Evolutionary conservation across 2,888 invertebrate species (phyloP).

Genomic region (Mythimna impura): DNA sequence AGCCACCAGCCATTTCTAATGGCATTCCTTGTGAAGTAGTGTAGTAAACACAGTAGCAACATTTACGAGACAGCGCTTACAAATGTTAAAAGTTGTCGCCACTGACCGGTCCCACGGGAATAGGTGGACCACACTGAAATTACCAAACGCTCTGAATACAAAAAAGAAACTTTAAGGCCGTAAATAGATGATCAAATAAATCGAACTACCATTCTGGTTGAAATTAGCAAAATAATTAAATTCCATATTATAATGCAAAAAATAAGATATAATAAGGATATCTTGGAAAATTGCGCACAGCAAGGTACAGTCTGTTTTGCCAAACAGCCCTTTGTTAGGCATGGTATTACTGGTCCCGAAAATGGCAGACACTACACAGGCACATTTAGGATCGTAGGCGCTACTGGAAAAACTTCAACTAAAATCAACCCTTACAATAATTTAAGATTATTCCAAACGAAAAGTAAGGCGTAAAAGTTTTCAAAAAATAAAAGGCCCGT

Average conservation of each 20-base stretch:
- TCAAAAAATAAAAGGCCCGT: too few species aligned
- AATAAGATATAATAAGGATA: background rate
- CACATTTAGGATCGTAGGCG: background rate
- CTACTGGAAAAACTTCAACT: background rate
- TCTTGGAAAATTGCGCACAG: background rate
- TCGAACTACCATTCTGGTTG: background rate
- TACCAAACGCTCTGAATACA: conserved; percentile 45
- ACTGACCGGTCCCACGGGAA: conserved; percentile 87
- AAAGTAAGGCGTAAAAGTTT: background rate
- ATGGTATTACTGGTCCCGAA: too few species aligned
- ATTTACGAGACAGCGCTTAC: conserved; percentile 81
- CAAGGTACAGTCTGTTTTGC: background rate
- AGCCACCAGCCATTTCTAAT: conserved; percentile 7
- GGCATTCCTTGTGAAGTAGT: background rate
- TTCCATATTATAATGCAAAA: too few species aligned
- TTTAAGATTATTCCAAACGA: background rate
- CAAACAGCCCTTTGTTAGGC: too few species aligned
- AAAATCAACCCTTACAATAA: background rate
- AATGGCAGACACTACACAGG: background rate
- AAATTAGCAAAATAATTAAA: background rate
- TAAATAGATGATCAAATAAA: background rate
- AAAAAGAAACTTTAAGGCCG: background rate
- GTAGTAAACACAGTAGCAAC: conserved; percentile 65
- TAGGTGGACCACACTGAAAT: conserved; percentile 85
- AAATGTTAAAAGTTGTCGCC: conserved; percentile 78